A percentile compares a stretch with the other conserved stretches of the same genome.
phyloP scores from a whole-genome alignment of 2,888 invertebrate genomes.

The Graphium colonna region DNA sequence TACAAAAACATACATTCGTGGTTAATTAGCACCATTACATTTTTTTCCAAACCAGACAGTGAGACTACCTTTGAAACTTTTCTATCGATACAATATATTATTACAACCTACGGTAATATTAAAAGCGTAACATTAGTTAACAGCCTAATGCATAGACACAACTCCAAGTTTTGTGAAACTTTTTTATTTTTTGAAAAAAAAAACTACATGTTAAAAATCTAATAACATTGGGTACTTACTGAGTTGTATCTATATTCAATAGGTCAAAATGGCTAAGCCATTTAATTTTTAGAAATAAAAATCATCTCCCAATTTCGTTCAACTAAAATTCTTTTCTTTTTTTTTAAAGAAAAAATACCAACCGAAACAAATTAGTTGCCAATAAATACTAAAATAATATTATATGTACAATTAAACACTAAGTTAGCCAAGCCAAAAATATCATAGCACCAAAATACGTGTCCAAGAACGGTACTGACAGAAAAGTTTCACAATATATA shows the following conservation, averaged over 20 bases:
- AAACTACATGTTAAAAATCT: slow-evolving; percentile 17
- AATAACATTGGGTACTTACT: neutral
- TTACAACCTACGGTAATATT: slow-evolving; percentile 62
- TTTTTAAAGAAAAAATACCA: slow-evolving; percentile 33
- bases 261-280: slow-evolving; percentile 62
- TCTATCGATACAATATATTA: slow-evolving; percentile 59
- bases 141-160: slow-evolving; percentile 31
- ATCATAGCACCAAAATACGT: slow-evolving; percentile 75
- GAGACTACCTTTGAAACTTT: slow-evolving; percentile 70
- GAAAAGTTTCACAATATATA: slow-evolving; percentile 65
- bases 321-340: slow-evolving; percentile 1
- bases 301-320: slow-evolving; percentile 24
- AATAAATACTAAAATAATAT: slow-evolving; percentile 63
- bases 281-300: slow-evolving; percentile 16
- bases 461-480: slow-evolving; percentile 61
- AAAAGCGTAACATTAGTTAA: slow-evolving; percentile 58
- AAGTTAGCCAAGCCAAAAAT: slow-evolving; percentile 76
- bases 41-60: slow-evolving; percentile 50
- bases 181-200: slow-evolving; percentile 1
- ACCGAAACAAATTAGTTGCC: slow-evolving; percentile 58
- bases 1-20: too few relatives aligned
- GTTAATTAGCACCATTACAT: slow-evolving; percentile 58
- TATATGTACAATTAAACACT: slow-evolving; percentile 67
- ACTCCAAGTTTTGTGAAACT: slow-evolving; percentile 14
- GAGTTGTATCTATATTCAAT: slow-evolving; percentile 11